Evolutionary conservation across 2,113 vertebrate genomes (phyloP).

Genomic region (Rhinoderma darwinii): DNA sequence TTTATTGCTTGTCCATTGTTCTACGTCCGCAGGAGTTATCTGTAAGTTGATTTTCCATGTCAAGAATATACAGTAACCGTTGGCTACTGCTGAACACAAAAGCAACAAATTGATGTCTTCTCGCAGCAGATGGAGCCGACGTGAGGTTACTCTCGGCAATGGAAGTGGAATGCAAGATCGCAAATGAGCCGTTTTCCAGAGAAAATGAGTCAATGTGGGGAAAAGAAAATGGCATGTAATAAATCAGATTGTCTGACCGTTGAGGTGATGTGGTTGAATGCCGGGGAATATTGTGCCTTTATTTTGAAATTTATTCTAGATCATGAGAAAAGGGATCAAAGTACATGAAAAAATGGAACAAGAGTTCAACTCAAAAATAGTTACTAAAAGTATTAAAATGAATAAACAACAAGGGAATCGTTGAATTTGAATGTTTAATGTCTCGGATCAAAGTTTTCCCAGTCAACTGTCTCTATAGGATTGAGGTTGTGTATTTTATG

Average conservation of each 20-base stretch:
- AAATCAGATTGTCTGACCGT: neutral
- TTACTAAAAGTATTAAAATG: neutral
- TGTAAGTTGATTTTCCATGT: neutral
- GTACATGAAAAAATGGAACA: neutral
- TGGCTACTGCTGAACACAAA: constrained; percentile 20
- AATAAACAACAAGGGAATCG: neutral
- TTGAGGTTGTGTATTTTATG: neutral
- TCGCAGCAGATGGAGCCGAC: constrained; percentile 53
- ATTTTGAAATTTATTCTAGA: neutral
- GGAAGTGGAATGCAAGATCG: constrained; percentile 5
- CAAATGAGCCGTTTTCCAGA: constrained; percentile 1
- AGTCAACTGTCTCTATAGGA: neutral
- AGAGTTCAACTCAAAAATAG: neutral
- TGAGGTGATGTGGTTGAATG: neutral
- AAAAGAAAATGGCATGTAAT: neutral
- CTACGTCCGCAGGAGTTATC: neutral
- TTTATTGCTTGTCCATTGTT: constrained; percentile 15
- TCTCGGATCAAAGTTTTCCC: neutral
- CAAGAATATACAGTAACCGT: constrained; percentile 47
- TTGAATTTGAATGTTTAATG: neutral
- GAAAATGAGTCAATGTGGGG: neutral
- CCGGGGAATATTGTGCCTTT: neutral
- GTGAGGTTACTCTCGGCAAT: constrained; percentile 35
- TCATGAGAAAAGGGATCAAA: neutral
- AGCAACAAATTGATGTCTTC: neutral